phyloP scores from a whole-genome alignment of 2,113 vertebrate genomes.

The Aegithalos caudatus region DNA sequence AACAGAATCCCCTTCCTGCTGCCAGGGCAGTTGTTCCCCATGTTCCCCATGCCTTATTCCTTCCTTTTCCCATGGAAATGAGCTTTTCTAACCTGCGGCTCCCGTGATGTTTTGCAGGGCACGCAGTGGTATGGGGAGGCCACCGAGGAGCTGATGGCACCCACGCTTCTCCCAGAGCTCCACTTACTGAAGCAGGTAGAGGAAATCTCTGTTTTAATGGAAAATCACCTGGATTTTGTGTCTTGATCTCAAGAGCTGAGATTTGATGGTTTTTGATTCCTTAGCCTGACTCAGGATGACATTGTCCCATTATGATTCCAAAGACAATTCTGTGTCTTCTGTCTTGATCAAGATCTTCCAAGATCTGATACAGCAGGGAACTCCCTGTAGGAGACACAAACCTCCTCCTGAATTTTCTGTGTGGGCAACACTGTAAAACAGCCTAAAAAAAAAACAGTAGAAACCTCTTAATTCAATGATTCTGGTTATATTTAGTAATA shows the following conservation, averaged over 20 bases:
- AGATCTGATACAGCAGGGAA: background rate
- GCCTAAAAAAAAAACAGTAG: too few relatives aligned
- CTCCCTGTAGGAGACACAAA: background rate
- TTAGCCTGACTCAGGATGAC: background rate
- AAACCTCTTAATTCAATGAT: background rate
- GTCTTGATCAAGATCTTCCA: background rate
- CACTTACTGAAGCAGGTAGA: constrained; percentile 91
- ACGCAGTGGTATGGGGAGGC: constrained; percentile 94
- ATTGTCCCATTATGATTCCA: background rate
- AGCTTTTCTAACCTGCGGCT: background rate
- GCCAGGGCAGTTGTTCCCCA: background rate
- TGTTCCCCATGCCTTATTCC: background rate
- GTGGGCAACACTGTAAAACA: background rate
- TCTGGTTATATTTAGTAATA: background rate
- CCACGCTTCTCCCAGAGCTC: constrained; percentile 92
- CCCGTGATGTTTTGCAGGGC: constrained; percentile 71
- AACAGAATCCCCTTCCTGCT: background rate
- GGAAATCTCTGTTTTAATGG: background rate
- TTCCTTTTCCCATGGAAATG: background rate
- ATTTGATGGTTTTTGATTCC: background rate
- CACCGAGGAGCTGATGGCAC: constrained; percentile 94
- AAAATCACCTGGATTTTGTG: background rate
- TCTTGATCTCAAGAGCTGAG: background rate
- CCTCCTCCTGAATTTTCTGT: background rate
- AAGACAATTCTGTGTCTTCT: background rate